Evolutionary conservation across 2,888 invertebrate species (phyloP), one percentile per base, ranked within the genome.

Genomic region (Carterocephalus palaemon): DNA sequence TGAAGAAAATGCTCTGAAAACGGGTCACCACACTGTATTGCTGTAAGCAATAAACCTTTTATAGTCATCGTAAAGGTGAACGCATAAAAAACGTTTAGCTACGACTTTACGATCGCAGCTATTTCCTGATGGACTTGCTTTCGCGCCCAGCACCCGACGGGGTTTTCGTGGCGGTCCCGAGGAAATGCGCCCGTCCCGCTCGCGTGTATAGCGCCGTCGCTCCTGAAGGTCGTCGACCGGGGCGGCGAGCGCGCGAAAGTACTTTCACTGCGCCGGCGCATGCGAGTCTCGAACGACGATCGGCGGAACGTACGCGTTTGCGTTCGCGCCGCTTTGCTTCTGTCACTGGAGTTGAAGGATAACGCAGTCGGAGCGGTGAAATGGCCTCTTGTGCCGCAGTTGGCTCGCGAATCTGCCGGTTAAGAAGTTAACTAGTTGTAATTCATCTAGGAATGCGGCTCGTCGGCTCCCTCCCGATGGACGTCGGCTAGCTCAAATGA

Each of bases 191-290:
- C 60, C 51, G 56, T 80, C 82, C 57, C 67, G 59, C 58, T 81
- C 70, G 51, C 38, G 13, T 49, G 53, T 60, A 59, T 55, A 46
- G 59, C 53, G 48, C 53, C 52, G 59, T 70, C 72, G 64, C 61
- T 26, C 63, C 52, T 69, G 65, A 71, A 72, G 81, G 75, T 83
- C 81, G 75, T 69, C 78, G 85, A 84, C 84, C 85, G 81, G 81
- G 80, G 75, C 82, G 73, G 72, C 71, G 81, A 72, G 81, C 82
- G 77, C 83, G 82, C 80, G 85, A 85, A 86, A 85, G 84, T 79
- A 85, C 85, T 85, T 85, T 86, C 84, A 82, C 85, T 84, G 82
- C 77, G 81, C 75, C 52, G 62, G 75, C 78, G 81, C 78, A 74
- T 64, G 71, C 72, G 60, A 80, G 75, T 77, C 75, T 70, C 71